Conservation (phyloP, 2,113 vertebrate species). For the Dermatemys mawii region DNA sequence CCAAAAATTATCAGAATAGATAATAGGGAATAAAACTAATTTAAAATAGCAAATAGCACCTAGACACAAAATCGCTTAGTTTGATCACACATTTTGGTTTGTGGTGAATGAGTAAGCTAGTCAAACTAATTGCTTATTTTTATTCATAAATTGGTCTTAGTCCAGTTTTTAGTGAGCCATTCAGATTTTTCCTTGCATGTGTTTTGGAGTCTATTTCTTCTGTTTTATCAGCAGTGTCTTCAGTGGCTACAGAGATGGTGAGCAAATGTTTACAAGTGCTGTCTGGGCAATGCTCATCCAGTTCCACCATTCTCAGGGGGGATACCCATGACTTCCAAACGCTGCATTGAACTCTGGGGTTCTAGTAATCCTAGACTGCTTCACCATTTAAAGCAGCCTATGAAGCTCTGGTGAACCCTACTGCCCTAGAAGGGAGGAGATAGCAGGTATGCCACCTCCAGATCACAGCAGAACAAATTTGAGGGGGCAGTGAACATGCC, state of each 20-base stretch:
- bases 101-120: neutral
- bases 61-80: neutral
- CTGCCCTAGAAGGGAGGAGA: neutral
- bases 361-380: neutral
- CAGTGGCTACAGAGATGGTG: neutral
- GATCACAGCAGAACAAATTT: neutral
- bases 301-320: neutral
- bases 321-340: neutral
- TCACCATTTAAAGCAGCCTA: no score
- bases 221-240: neutral
- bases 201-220: neutral
- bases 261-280: neutral
- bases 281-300: neutral
- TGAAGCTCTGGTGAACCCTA: neutral
- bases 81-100: neutral
- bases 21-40: neutral
- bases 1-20: neutral
- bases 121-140: neutral
- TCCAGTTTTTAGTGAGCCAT: neutral
- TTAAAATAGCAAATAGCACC: neutral
- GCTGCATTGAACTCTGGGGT: neutral
- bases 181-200: neutral
- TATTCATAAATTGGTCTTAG: neutral
- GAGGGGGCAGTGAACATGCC: neutral
- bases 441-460: no score